A percentile compares a stretch with the other conserved stretches of the same genome.
These are phyloP conservation scores for Callaeas wilsoni DNA, from an alignment of 2,113 vertebrate genomes.

Conservation along the genomic window DNA sequence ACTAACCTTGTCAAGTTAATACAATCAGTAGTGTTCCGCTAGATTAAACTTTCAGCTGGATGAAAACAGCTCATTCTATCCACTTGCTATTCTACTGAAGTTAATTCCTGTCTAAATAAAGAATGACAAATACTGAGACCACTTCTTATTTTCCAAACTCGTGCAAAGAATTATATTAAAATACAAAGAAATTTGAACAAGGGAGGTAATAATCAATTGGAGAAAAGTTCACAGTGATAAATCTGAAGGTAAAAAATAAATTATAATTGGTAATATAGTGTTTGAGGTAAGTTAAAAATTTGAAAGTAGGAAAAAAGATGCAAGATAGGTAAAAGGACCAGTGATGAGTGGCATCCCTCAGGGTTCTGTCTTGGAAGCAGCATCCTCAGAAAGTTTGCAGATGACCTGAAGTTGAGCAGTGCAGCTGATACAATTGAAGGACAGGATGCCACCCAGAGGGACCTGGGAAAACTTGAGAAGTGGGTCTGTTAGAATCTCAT, in stretches of 20 bases:
- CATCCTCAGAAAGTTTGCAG: neutral
- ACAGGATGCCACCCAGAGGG: neutral
- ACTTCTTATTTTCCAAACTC: neutral
- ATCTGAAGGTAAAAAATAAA: neutral
- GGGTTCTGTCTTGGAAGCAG: neutral
- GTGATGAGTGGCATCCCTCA: neutral
- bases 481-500: neutral
- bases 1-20: constrained; percentile 34
- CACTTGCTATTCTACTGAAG: neutral
- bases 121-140: neutral
- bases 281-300: neutral
- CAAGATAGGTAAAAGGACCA: neutral
- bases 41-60: constrained; percentile 11
- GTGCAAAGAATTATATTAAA: neutral
- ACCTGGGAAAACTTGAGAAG: neutral
- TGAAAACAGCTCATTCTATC: constrained; percentile 22
- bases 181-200: neutral
- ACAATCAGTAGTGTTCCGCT: neutral
- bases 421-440: neutral
- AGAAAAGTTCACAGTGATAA: neutral
- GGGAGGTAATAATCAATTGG: neutral
- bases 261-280: neutral
- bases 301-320: neutral
- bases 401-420: neutral
- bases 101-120: constrained; percentile 25